A percentile compares a stretch with the other conserved stretches of the same genome.
Conservation (phyloP, 1,140 invertebrate species). For the Drosophila prosaltans region DNA sequence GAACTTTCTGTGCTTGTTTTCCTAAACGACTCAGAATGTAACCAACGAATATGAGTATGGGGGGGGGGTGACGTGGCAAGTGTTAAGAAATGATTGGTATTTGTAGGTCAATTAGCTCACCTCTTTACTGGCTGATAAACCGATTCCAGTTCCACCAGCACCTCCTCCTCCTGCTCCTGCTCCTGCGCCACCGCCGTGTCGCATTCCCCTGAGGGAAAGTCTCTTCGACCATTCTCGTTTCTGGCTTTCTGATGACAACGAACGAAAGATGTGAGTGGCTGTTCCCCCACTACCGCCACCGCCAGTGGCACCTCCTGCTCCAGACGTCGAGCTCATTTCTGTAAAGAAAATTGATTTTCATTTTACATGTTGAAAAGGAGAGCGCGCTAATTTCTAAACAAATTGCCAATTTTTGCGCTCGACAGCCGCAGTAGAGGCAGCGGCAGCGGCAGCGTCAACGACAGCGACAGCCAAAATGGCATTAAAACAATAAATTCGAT, state of each 20-base stretch:
- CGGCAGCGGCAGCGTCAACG: neutral
- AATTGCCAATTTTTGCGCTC: constrained; percentile 76
- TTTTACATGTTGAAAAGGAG: constrained; percentile 63
- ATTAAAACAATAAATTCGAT: constrained; percentile 82
- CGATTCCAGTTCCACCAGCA: constrained; percentile 17
- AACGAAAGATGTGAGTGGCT: constrained; percentile 77
- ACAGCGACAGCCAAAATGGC: constrained; percentile 69
- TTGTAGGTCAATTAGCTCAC: constrained; percentile 61
- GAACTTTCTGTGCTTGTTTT: constrained; percentile 69
- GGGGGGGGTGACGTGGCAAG: neutral
- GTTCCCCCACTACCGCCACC: constrained; percentile 2
- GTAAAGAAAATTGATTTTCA: constrained; percentile 72
- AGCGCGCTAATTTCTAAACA: constrained; percentile 80
- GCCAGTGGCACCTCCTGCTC: constrained; percentile 27
- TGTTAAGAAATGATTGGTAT: constrained; percentile 38
- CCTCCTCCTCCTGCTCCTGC: neutral
- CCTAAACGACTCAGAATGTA: constrained; percentile 20
- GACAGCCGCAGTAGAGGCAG: constrained; percentile 23
- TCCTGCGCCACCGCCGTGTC: constrained; percentile 56
- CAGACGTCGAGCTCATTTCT: constrained; percentile 42
- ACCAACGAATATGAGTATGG: neutral
- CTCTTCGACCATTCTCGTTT: constrained; percentile 86
- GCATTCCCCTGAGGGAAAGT: constrained; percentile 85
- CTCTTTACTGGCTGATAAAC: constrained; percentile 63
- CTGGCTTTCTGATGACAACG: constrained; percentile 83